Evolutionary conservation across 2,888 invertebrate genomes (phyloP), one percentile per base, ranked within the genome.

Genomic region (Mythimna vitellina): DNA sequence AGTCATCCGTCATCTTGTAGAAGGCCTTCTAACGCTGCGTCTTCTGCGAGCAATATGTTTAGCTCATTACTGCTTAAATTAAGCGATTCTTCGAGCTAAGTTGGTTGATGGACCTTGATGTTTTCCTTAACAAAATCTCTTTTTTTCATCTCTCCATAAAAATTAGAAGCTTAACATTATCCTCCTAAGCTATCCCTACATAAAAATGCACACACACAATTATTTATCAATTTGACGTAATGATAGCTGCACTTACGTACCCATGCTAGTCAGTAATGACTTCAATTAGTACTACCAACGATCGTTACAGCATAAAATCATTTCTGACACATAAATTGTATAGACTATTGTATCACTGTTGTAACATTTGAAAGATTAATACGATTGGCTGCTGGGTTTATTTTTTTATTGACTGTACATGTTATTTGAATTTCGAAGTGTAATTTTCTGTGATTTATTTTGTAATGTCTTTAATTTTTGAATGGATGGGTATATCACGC

Each of bases 171-270:
- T 42, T 29, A 70, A 25, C 58, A 63, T 60, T 35, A 46, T 46
- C 35, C 22, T 65, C n/a, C 32, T 58, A 62, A 73, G 54, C 66
- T 65, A 25, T 60, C 64, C 54, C 56, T 82, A 83, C 81, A 77
- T 79, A 78, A 86, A 88, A 91, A 88, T 89, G 86, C 87, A 89
- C 63, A 82, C 85, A 88, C 85, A 88, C 91, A 93, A 94, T 94
- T 94, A 94, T 94, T 93, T 93, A 94, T 93, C 94, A 94, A 94
- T 94, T 93, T 93, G 86, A 86, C 73, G 85, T 93, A 92, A 93
- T 93, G 89, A 89, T 91, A 88, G 87, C 81, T 86, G 86, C 85
- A 86, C 86, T 88, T 89, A 89, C 83, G 84, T 83, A 75, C 81
- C 66, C 78, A 84, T 83, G 86, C 78, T 65, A 61, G 56, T 73